phyloP scores from a whole-genome alignment of 2,888 invertebrate species.

The Acrobeloides nanus region DNA sequence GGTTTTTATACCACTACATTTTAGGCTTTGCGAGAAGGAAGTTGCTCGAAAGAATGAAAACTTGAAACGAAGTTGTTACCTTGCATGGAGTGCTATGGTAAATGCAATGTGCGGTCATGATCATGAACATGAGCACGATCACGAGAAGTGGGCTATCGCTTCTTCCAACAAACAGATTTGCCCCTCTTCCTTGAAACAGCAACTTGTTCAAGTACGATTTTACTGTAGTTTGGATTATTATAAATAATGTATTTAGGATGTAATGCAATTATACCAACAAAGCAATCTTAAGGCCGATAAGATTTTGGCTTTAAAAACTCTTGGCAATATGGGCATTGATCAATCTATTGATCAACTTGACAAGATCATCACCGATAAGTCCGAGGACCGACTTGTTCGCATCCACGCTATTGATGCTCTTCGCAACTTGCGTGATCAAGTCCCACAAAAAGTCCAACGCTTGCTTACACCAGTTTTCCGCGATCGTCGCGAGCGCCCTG shows the following conservation, averaged over 20 bases:
- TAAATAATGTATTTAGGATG: too few relatives aligned
- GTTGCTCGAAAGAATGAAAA: too few relatives aligned
- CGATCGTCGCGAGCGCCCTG: conserved; percentile 33
- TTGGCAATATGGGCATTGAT: conserved; percentile 25
- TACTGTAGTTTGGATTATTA: too few relatives aligned
- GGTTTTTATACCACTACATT: too few relatives aligned
- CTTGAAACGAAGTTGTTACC: too few relatives aligned
- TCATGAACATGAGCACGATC: not conserved
- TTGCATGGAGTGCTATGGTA: conserved; percentile 12
- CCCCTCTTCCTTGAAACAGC: not conserved
- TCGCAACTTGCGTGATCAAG: conserved; percentile 27
- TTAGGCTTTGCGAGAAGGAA: too few relatives aligned
- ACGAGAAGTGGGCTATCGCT: not conserved
- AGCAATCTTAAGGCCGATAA: too few relatives aligned
- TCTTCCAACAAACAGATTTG: not conserved
- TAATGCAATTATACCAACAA: too few relatives aligned
- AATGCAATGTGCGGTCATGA: conserved; percentile 10
- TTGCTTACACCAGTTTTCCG: conserved; percentile 45
- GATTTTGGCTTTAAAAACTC: conserved; percentile 24
- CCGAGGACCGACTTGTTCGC: conserved; percentile 13
- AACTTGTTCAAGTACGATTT: too few relatives aligned
- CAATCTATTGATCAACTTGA: conserved; percentile 19
- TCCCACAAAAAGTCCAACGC: conserved; percentile 37
- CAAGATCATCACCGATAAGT: conserved; percentile 22
- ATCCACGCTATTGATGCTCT: conserved; percentile 44